Evolutionary conservation across 2,888 invertebrate species (phyloP).

Genomic region (Autographa pulchrina): DNA sequence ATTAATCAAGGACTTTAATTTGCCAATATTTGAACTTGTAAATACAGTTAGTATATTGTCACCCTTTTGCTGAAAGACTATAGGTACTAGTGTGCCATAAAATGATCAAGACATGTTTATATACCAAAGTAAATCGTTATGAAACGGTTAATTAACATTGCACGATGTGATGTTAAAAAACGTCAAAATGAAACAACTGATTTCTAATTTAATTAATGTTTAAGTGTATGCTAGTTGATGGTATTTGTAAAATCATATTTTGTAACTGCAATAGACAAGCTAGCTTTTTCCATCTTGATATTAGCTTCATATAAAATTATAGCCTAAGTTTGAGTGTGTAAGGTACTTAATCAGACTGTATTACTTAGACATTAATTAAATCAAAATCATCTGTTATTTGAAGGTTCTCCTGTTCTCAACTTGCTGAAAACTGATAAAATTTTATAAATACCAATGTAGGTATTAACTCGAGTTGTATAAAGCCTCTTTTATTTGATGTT

Average conservation of each 20-base stretch:
- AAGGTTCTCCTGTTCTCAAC: constrained; percentile 8
- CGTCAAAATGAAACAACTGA: background rate
- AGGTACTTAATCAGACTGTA: constrained; percentile 26
- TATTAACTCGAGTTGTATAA: constrained; percentile 37
- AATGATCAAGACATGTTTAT: background rate
- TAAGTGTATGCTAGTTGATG: constrained; percentile 37
- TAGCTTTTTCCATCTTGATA: constrained; percentile 43
- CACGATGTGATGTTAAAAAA: background rate
- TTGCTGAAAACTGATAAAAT: constrained; percentile 26
- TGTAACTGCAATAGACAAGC: constrained; percentile 46
- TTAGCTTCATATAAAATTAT: constrained; percentile 14
- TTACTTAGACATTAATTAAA: constrained; percentile 52
- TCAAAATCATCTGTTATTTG: constrained; percentile 26
- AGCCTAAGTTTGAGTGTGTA: constrained; percentile 21
- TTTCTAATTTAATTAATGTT: constrained; percentile 53
- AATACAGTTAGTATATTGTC: constrained; percentile 32
- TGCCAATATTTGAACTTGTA: constrained; percentile 34
- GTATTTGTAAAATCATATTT: constrained; percentile 29
- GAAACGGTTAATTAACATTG: background rate
- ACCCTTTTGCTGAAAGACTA: background rate
- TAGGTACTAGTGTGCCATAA: background rate
- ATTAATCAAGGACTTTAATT: constrained; percentile 11
- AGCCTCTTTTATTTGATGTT: constrained; percentile 47
- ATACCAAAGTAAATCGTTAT: too few relatives aligned
- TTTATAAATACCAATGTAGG: constrained; percentile 24